Conservation (phyloP, 2,888 invertebrate species). For the Watsonalla cultraria region DNA sequence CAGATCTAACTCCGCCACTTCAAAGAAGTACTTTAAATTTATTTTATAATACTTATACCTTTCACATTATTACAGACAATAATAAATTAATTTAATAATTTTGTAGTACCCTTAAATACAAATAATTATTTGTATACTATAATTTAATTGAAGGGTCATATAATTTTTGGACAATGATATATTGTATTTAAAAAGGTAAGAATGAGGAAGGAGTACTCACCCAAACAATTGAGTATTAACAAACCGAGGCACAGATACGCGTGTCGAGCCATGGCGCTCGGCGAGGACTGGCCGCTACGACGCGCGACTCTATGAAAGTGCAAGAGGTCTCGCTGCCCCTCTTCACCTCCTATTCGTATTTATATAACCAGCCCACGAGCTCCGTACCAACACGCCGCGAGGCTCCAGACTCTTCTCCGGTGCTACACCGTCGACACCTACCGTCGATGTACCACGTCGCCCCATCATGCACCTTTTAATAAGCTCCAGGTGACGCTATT, state of each 20-base stretch:
- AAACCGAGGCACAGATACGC: slow-evolving; percentile 73
- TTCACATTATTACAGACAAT: too few species aligned
- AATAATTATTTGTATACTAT: too few species aligned
- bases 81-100: slow-evolving; percentile 1
- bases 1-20: too few species aligned
- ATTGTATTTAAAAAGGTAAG: slow-evolving; percentile 2
- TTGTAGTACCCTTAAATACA: background rate
- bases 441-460: slow-evolving; percentile 44
- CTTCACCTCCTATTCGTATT: slow-evolving; percentile 77
- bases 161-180: too few species aligned
- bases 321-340: slow-evolving; percentile 74
- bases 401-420: slow-evolving; percentile 54
- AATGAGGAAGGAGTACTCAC: slow-evolving; percentile 53
- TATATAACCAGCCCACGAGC: slow-evolving; percentile 67
- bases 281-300: slow-evolving; percentile 65
- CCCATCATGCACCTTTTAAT: slow-evolving; percentile 57
- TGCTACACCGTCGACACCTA: slow-evolving; percentile 33
- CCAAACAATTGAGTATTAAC: slow-evolving; percentile 64
- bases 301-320: slow-evolving; percentile 71
- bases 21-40: too few species aligned
- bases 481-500: slow-evolving; percentile 42
- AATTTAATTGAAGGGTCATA: too few species aligned
- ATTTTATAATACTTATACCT: background rate
- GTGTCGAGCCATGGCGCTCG: slow-evolving; percentile 78
- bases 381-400: slow-evolving; percentile 43